Evolutionary conservation across 2,113 vertebrate genomes (phyloP).

Genomic region (Plectropomus leopardus): DNA sequence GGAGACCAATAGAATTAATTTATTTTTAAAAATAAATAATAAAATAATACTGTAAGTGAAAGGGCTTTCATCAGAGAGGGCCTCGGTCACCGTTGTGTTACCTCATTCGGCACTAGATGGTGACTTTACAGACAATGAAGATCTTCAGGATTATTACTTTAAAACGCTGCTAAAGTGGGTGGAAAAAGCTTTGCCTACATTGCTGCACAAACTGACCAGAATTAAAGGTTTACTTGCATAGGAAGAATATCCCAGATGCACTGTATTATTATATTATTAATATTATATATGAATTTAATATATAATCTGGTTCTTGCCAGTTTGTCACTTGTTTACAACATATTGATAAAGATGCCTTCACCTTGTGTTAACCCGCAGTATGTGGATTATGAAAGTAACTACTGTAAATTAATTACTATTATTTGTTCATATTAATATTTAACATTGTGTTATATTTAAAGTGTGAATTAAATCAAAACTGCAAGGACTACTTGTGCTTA

Average conservation of each 20-base stretch:
- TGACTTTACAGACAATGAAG: no score
- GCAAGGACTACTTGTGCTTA: neutral
- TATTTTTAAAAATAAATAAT: no score
- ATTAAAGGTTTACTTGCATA: conserved; percentile 28
- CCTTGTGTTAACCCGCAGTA: conserved; percentile 17
- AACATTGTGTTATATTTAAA: conserved; percentile 38
- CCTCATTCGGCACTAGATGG: no score
- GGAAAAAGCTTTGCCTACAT: neutral
- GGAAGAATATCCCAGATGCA: conserved; percentile 22
- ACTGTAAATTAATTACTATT: conserved; percentile 27
- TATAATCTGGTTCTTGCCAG: conserved; percentile 10
- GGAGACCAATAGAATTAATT: no score
- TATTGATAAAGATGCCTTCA: conserved; percentile 39
- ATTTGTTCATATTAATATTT: conserved; percentile 30
- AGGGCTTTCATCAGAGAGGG: no score
- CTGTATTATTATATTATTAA: neutral
- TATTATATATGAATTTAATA: neutral
- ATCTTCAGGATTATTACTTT: conserved; percentile 6
- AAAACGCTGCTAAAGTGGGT: conserved; percentile 13
- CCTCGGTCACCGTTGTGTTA: no score
- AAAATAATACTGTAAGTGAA: no score
- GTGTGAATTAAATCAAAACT: conserved; percentile 53
- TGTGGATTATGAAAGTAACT: conserved; percentile 13
- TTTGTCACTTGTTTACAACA: conserved; percentile 52
- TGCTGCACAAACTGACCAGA: conserved; percentile 5